Percentiles rank a stretch among this genome's conserved stretches.
Evolutionary conservation across 2,113 vertebrate genomes (phyloP).

Genomic region (Tetrax tetrax): DNA sequence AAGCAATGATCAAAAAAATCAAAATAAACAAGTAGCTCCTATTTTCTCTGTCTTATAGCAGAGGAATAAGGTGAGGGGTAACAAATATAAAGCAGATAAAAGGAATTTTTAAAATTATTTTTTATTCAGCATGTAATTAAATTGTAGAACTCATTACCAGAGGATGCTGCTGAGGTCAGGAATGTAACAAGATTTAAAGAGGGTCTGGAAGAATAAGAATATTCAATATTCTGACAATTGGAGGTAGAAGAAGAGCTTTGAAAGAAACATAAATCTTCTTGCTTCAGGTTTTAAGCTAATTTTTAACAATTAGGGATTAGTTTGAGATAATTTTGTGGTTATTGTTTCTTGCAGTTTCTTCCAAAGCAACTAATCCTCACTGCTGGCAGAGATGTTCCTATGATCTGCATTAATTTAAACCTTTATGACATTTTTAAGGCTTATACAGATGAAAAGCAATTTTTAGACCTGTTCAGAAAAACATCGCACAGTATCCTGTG

Average conservation of each 20-base stretch:
- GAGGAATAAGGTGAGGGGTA: neutral
- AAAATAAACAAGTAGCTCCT: neutral
- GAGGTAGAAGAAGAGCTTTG: slow-evolving; percentile 3
- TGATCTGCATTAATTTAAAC: neutral
- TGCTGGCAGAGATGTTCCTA: neutral
- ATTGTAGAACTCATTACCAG: slow-evolving; percentile 55
- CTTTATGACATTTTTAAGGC: neutral
- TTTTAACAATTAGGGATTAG: slow-evolving; percentile 23
- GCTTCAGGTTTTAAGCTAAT: slow-evolving; percentile 1
- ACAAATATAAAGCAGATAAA: slow-evolving; percentile 10
- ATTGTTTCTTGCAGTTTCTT: neutral
- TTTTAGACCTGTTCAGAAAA: neutral
- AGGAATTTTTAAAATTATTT: neutral
- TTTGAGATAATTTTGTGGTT: slow-evolving; percentile 15
- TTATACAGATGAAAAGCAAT: neutral
- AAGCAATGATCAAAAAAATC: neutral
- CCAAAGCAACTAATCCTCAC: neutral
- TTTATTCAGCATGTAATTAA: slow-evolving; percentile 30
- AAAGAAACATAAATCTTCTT: slow-evolving; percentile 14
- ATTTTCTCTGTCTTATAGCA: neutral
- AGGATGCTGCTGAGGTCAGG: slow-evolving; percentile 62
- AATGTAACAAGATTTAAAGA: slow-evolving; percentile 62
- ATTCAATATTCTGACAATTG: slow-evolving; percentile 35
- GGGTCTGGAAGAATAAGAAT: slow-evolving; percentile 46
- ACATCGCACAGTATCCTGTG: neutral